Evolutionary conservation across 2,888 invertebrate genomes (phyloP), one percentile per base, ranked within the genome.

Genomic region (Sussaba pulchella): DNA sequence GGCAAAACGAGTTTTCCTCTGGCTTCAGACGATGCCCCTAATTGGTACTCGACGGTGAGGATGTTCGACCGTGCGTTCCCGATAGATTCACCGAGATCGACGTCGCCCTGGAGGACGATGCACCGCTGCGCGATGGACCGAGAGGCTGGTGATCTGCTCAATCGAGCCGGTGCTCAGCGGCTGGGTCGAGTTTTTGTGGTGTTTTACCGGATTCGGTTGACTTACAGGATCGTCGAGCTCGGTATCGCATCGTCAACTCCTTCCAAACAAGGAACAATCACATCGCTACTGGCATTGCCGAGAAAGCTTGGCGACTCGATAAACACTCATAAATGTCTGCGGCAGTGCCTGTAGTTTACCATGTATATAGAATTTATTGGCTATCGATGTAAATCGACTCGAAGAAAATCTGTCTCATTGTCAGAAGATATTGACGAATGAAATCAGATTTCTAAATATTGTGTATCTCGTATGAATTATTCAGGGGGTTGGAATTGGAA

Each of bases 241-340:
- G 54, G 81, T 77, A 59, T 67, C 63, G 84, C 84, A 83, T 81
- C 63, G 82, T 78, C 31, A 81, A 73, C 83, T 83, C 83, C 81
- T 85, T 77, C 85, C 88, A 88, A 88, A 89, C 88, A 88, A 88
- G 89, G 87, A 78, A 82, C 85, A 88, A 88, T 87, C 88, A 86
- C 86, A 75, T 83, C 70, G 85, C 84, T 84, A 85, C 86, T 75
- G 63, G 71, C 52, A 59, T 39, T 57, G 71, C 70, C 19, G 66
- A 43, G 36, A 26, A 54, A 36, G 8, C 67, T 45, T 21, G n/a
- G 45, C 45, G 43, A 47, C 64, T 63, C 41, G 14, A 52, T 26
- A 36, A 41, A 66, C 41, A 54, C 9, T n/a, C 6, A 59, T 14
- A 9, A 21, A 67, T 2, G 19, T 59, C 39, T 12, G 54, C 26